A percentile compares a stretch with the other conserved stretches of the same genome.
Evolutionary conservation across 37 sponge, comb jelly and placozoan genomes (phyloP).

Genomic region (Cliona cf. orientalis): DNA sequence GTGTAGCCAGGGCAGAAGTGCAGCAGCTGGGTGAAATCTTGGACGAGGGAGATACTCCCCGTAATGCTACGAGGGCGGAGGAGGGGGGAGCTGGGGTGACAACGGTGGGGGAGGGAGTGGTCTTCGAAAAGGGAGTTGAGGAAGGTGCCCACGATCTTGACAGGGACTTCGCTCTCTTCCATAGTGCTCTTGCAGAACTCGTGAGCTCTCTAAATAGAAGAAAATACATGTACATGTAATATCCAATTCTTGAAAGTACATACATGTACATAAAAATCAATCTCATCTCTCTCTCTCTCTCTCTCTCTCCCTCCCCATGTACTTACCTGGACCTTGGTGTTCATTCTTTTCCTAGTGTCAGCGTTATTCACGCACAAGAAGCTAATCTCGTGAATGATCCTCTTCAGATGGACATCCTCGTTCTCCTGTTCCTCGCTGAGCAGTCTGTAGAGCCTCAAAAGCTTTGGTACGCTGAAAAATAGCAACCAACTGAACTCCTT

Average conservation of each 20-base stretch:
- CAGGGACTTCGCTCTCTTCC: background rate
- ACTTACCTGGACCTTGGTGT: slow-evolving; percentile 24
- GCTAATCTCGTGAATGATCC: slow-evolving; percentile 47
- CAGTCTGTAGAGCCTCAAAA: slow-evolving; percentile 36
- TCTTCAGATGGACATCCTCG: background rate
- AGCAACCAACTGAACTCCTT: slow-evolving; percentile 58
- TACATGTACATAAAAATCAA: background rate
- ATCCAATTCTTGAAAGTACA: no score
- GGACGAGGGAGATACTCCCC: background rate
- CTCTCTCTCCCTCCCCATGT: no score
- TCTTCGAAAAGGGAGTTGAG: slow-evolving; percentile 21
- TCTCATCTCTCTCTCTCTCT: background rate
- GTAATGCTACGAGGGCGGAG: slow-evolving; percentile 4
- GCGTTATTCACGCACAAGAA: slow-evolving; percentile 51
- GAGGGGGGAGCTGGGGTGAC: background rate
- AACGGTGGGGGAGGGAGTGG: slow-evolving; percentile 32
- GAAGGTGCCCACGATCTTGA: slow-evolving; percentile 61
- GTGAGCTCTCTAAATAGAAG: background rate
- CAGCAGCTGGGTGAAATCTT: slow-evolving; percentile 27
- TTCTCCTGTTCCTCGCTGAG: slow-evolving; percentile 1
- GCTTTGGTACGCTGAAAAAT: slow-evolving; percentile 72
- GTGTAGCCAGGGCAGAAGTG: slow-evolving; percentile 50
- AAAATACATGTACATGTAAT: background rate
- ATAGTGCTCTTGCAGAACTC: background rate
- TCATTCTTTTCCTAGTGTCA: slow-evolving; percentile 1